Evolutionary conservation across 64 coral and sea anemone species (phyloP).

Genomic region (Catalaphyllia jardinei): DNA sequence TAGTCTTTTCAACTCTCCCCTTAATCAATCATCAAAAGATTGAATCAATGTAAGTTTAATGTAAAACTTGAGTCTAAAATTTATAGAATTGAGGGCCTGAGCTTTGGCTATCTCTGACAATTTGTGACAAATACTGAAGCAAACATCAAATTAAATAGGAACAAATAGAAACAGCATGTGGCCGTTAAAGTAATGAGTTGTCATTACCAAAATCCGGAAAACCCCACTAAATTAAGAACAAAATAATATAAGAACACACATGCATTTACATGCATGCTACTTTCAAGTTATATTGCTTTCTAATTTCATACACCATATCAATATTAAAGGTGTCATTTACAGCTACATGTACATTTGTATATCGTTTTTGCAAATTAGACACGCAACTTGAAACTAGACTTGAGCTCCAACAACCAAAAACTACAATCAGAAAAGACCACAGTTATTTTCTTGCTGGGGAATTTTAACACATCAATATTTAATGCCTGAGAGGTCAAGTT

Average conservation of each 20-base stretch:
- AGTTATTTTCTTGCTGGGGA: neutral
- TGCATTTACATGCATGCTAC: neutral
- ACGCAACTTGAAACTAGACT: neutral
- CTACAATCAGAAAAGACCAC: neutral
- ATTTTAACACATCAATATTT: neutral
- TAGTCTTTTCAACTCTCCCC: too few species aligned
- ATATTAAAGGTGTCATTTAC: neutral
- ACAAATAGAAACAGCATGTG: neutral
- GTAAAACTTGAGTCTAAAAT: neutral
- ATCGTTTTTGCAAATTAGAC: neutral
- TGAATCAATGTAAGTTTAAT: too few species aligned
- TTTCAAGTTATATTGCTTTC: neutral
- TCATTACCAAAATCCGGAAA: neutral
- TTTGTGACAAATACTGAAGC: neutral
- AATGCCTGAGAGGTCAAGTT: neutral
- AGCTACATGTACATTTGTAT: neutral
- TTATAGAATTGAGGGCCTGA: neutral
- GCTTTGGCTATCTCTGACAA: neutral
- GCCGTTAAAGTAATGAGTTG: neutral
- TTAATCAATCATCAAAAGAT: neutral
- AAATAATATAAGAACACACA: neutral
- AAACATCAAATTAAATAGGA: neutral
- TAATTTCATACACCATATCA: neutral
- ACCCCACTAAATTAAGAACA: neutral
- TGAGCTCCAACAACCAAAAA: neutral